Evolutionary conservation across 2,888 invertebrate species (phyloP).

Genomic region (Argyresthia goedartella): DNA sequence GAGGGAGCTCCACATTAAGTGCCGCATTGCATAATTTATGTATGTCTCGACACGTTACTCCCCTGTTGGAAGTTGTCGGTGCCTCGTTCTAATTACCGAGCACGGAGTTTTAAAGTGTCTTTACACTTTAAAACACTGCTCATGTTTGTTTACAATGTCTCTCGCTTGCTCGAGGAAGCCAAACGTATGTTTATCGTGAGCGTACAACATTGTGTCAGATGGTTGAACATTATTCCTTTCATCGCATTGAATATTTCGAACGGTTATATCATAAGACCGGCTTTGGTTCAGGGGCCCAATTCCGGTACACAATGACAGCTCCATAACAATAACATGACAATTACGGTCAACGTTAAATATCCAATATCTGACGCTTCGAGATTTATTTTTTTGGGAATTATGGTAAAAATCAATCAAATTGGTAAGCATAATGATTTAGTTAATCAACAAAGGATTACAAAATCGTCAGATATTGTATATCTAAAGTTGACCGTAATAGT

Average conservation of each 20-base stretch:
- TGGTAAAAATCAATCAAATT: no score
- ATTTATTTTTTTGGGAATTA: no score
- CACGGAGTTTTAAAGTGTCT: conserved; percentile 9
- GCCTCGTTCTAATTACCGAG: conserved; percentile 32
- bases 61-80: conserved; percentile 39
- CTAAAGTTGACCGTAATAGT: no score
- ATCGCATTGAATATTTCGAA: background rate
- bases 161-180: background rate
- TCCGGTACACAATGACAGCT: no score
- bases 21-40: conserved; percentile 61
- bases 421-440: no score
- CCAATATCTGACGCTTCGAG: no score
- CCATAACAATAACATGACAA: no score
- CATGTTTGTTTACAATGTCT: conserved; percentile 4
- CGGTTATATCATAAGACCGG: no score
- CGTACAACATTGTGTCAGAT: background rate
- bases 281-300: no score
- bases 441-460: no score
- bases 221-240: background rate
- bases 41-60: conserved; percentile 59
- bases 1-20: conserved; percentile 27
- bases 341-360: no score
- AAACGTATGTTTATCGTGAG: background rate
- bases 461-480: no score
- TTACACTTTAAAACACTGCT: background rate